A percentile compares a stretch with the other conserved stretches of the same genome.
Conservation (phyloP, 2,888 invertebrate genomes). For the Isoperla grammatica region DNA sequence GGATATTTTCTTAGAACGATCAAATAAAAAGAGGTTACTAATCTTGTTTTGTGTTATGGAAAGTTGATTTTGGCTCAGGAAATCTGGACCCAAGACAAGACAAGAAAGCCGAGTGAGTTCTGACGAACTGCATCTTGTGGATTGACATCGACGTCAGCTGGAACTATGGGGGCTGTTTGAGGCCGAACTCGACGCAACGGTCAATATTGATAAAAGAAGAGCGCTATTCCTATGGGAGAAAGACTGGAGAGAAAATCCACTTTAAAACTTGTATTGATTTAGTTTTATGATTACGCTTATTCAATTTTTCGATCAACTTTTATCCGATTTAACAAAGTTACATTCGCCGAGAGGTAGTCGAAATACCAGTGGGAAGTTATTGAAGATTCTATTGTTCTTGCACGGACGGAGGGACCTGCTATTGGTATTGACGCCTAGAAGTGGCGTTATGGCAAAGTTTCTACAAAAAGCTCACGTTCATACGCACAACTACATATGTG, state of each 20-base stretch:
- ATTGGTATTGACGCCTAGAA: no score
- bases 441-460: no score
- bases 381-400: background rate
- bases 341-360: background rate
- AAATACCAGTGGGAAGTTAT: background rate
- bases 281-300: constrained; percentile 18
- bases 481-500: no score
- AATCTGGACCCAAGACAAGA: no score
- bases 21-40: no score
- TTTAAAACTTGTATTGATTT: constrained; percentile 17
- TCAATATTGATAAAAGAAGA: constrained; percentile 15
- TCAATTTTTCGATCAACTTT: constrained; percentile 3
- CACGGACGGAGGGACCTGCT: no score
- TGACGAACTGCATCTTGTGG: no score
- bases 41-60: no score
- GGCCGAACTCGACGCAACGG: background rate
- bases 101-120: no score
- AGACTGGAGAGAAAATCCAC: constrained; percentile 14
- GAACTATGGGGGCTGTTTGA: background rate
- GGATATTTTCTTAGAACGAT: no score
- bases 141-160: background rate
- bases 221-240: constrained; percentile 10
- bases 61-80: no score
- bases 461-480: no score
- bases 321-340: constrained; percentile 14